Base-by-base conservation (phyloP, 2,888 invertebrate species). In the Drosophila neutralis region DNA sequence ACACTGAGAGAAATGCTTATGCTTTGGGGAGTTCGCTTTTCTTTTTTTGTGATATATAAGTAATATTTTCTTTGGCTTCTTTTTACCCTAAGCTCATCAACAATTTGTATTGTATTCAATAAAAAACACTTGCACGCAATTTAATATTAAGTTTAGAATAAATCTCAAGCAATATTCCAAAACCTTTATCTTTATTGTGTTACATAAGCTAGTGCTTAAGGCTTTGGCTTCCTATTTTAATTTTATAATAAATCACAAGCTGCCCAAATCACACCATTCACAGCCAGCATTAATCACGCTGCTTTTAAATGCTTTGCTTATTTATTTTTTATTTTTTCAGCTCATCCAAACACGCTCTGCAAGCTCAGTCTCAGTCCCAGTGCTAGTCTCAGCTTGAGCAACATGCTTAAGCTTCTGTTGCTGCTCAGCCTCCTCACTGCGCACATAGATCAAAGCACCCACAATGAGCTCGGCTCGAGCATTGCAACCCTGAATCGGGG, bases 401-500 rank as follows among this genome's bases (percentile, higher is more conserved):
- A 4, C 31, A 79, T 79, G 85, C 8, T 38, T 15, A 35, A 54
- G 33, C 49, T 66, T 33, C 2, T 60, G 4, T 1, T 65, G 21
- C 27, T 78, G 15, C 15, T 63, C n/a, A 45, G 21, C 4, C 35
- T 78, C 1, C 1, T 63, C 15, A 40, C 21, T 7, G 18, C 33
- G 7, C 10, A 31, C 13, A 24, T 65, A 15, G 54, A 45, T 6
- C 13, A 45, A 11, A 61, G 60, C 53, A 38, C 54, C 21, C 18
- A 21, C 27, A 18, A 29, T 33, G 51, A 67, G 18, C 65, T 82
- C 15, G 24, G 48, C 18, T 8, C 54, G 8, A 68, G 52, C 31
- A 70, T 82, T 49, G 10, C 15, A 1, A 36, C 49, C 0, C 75
- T 82, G 0, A 81, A 61, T 59, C 31, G 8, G 0, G 75, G 80